These are phyloP conservation scores for Sus cebifrons DNA, from an alignment of 2,797 vertebrate genomes.

Conservation along the genomic window DNA sequence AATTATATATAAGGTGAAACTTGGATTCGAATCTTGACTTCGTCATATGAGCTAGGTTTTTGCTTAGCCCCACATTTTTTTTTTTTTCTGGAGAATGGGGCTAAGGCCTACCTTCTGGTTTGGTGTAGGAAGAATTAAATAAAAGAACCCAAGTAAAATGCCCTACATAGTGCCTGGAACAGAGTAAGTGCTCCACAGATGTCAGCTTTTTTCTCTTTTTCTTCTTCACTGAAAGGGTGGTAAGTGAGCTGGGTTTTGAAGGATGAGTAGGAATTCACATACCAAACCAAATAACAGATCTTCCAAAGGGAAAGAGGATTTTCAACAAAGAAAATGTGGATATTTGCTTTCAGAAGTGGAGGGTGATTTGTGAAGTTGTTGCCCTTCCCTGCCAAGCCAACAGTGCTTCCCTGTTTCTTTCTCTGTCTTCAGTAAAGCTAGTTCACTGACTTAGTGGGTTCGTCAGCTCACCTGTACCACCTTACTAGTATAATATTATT, in stretches of 20 bases:
- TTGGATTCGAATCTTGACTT: constrained; percentile 21
- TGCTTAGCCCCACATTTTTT: not conserved
- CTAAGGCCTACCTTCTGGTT: not conserved
- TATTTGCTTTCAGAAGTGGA: constrained; percentile 13
- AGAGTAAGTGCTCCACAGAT: not conserved
- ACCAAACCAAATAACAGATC: not conserved
- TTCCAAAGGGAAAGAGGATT: not conserved
- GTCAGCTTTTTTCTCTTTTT: not conserved
- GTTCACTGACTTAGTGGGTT: not conserved
- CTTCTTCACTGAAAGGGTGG: not conserved
- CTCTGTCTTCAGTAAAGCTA: not conserved
- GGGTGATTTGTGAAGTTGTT: not conserved
- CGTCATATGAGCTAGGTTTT: not conserved
- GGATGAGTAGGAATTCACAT: constrained; percentile 16
- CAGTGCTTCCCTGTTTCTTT: not conserved
- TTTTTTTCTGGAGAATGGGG: not conserved
- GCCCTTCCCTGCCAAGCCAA: not conserved
- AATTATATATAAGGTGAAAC: not conserved
- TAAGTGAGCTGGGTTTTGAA: not conserved
- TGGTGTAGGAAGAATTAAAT: not conserved
- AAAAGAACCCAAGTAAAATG: not conserved
- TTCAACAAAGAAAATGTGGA: not conserved
- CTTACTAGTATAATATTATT: not conserved
- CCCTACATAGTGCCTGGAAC: not conserved
- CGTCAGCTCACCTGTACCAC: not conserved